Base-by-base conservation (phyloP, 2,113 vertebrate genomes). In the Jaculus jaculus region DNA sequence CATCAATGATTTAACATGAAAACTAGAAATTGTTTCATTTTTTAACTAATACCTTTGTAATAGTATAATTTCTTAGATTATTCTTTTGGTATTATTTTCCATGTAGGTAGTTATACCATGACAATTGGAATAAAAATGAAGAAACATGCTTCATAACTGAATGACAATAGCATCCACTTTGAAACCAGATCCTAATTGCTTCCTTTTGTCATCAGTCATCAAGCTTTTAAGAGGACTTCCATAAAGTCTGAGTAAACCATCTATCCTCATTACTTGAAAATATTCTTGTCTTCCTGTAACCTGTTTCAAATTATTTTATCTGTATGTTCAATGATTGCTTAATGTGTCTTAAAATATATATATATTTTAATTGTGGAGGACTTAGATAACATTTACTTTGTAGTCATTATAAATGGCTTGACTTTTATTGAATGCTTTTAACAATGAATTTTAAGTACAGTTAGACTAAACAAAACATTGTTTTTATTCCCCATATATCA, bases 171-270 rank as follows among this genome's bases (percentile, higher is more conserved):
- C 17, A 63, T 32, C 75, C 47, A 15, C 9, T 65, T 5, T 47
- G 39, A n/a, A 24, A 18, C 23, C 2, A 15, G 17, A 37, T n/a
- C 5, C 23, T 15, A 51, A 0, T 7, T 58, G 13, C 9, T 28
- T 16, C 3, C 0, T 39, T 61, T 21, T 30, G 9, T 23, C 23
- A 5, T 60, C 51, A 72, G 30, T 9, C 72, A 4, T 75, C 9
- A 9, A n/a, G 9, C 5, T 39, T 81, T 71, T 24, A 39, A 34
- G 1, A 77, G 11, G 18, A 89, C 11, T 42, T 24, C 1, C 12
- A 2, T 5, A 15, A 3, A 21, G 10, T 65, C 28, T 26, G 16
- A 1, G 1, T 39, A 13, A 0, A 3, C n/a, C 1, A 30, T 0
- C 7, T 11, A 10, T 7, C 23, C 7, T 0, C 60, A 0, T 66